Percentiles rank a stretch among this genome's conserved stretches.
phyloP scores from a whole-genome alignment of 2,888 invertebrate genomes.

The Callimorpha dominula region DNA sequence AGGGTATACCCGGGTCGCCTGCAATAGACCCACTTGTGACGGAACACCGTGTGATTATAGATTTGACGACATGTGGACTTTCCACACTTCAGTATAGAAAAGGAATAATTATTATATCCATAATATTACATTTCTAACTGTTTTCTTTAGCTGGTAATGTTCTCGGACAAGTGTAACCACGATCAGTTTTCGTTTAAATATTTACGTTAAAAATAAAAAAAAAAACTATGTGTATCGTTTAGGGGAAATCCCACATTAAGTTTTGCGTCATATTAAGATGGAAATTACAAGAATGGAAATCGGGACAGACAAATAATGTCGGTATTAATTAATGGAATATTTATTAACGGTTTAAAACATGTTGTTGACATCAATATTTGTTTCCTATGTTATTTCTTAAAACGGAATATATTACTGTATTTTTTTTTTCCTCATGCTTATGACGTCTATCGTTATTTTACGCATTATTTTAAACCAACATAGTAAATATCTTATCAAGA shows the following conservation, averaged over 20 bases:
- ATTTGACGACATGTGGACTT: too few species aligned
- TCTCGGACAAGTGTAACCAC: too few species aligned
- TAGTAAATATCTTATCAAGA: not conserved
- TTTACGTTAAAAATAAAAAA: too few species aligned
- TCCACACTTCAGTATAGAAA: too few species aligned
- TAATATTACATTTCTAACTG: too few species aligned
- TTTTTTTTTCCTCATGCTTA: conserved; percentile 17
- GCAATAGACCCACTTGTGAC: too few species aligned
- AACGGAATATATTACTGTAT: conserved; percentile 9
- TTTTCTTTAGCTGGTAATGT: too few species aligned
- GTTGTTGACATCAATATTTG: not conserved
- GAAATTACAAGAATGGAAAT: not conserved
- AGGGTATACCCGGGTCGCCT: too few species aligned
- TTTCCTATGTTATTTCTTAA: not conserved
- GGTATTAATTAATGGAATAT: not conserved
- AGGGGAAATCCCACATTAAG: not conserved
- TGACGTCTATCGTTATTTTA: not conserved
- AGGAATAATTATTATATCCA: too few species aligned
- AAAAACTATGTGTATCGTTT: not conserved
- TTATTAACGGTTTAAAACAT: conserved; percentile 6
- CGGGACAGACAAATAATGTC: not conserved
- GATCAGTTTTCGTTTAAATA: too few species aligned
- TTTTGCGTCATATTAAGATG: not conserved
- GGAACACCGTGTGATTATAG: too few species aligned
- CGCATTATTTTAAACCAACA: not conserved